Percentiles rank a stretch among this genome's conserved stretches.
phyloP scores from a whole-genome alignment of 2,888 invertebrate genomes.

The Lasioglossum oenotherae region DNA sequence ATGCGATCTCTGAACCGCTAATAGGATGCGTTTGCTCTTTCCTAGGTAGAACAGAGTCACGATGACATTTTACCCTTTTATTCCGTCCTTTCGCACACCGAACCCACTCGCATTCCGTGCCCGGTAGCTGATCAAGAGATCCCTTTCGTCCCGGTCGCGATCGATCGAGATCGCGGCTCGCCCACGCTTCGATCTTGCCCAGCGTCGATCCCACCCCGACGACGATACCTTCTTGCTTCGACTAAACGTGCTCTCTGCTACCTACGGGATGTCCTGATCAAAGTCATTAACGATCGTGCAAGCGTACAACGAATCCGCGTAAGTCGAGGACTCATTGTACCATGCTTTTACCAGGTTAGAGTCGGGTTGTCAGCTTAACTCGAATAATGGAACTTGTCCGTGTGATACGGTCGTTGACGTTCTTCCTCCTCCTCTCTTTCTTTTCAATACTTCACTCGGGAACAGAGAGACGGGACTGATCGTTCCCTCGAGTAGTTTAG shows the following conservation, averaged over 20 bases:
- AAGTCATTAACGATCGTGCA: background rate
- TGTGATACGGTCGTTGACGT: constrained; percentile 12
- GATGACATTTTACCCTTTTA: constrained; percentile 68
- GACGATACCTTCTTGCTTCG: background rate
- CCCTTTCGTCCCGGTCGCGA: constrained; percentile 43
- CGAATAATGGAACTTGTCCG: constrained; percentile 9
- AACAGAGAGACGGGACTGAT: background rate
- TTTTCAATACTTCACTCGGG: background rate
- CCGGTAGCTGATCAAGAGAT: constrained; percentile 67
- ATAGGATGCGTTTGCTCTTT: constrained; percentile 79
- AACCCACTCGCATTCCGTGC: constrained; percentile 77
- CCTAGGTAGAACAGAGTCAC: constrained; percentile 58
- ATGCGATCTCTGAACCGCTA: constrained; percentile 80
- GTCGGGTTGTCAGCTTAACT: background rate
- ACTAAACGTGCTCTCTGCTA: background rate
- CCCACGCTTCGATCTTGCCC: background rate
- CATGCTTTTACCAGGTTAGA: background rate
- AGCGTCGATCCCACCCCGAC: background rate
- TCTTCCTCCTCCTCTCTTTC: background rate
- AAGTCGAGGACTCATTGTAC: no score
- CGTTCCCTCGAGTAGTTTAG: constrained; percentile 1
- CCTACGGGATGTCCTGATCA: background rate
- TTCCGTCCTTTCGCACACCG: constrained; percentile 71
- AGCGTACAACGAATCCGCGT: no score
- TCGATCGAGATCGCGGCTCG: constrained; percentile 60